Evolutionary conservation across 2,797 vertebrate species (phyloP).

Genomic region (Graptemys geographica): DNA sequence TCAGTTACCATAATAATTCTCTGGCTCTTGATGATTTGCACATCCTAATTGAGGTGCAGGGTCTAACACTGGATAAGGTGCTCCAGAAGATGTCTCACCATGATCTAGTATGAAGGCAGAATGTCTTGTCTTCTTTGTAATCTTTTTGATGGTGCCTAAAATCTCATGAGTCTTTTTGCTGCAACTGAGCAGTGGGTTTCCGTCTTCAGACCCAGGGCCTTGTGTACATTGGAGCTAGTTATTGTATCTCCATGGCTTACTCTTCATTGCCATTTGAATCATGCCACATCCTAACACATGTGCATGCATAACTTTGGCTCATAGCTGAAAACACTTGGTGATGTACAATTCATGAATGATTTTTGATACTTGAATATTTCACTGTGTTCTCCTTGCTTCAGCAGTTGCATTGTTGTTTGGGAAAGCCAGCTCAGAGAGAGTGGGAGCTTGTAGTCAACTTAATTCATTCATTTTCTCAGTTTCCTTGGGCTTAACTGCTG

Average conservation of each 20-base stretch:
- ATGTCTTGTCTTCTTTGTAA: background rate
- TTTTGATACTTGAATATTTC: background rate
- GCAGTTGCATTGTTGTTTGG: background rate
- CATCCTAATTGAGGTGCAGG: background rate
- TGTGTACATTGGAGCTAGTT: background rate
- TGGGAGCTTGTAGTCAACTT: too few relatives aligned
- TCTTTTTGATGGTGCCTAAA: background rate
- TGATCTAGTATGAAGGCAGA: rapidly evolving
- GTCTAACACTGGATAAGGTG: background rate
- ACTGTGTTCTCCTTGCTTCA: background rate
- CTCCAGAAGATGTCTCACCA: background rate
- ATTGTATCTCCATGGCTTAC: background rate
- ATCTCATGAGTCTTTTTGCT: background rate
- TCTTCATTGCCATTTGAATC: background rate
- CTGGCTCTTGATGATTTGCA: background rate
- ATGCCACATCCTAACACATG: background rate
- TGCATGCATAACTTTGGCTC: background rate
- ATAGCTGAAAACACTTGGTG: background rate
- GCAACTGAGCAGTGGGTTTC: too few relatives aligned
- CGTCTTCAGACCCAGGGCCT: background rate
- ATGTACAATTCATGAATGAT: background rate
- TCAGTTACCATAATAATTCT: background rate
- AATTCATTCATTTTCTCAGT: background rate
- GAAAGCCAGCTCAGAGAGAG: background rate
- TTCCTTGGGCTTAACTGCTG: background rate